Conservation (phyloP, 1,140 invertebrate genomes). For the Schmidtea mediterranea region DNA sequence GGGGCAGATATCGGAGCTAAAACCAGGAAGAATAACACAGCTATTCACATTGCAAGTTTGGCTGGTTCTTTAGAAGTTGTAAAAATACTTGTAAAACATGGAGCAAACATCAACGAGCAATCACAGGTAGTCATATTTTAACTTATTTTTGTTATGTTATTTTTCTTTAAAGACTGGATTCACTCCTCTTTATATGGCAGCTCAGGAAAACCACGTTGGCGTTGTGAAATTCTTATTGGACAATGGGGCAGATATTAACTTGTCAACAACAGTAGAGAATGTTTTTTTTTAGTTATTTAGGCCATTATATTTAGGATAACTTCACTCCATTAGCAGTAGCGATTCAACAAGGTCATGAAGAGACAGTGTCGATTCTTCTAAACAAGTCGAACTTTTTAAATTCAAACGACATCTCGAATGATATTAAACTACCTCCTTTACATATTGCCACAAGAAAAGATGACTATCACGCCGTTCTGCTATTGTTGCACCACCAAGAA, state of each 20-base stretch:
- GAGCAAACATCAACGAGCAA: slow-evolving; percentile 84
- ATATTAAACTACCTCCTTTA: slow-evolving; percentile 18
- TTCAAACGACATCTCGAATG: slow-evolving; percentile 36
- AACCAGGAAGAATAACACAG: slow-evolving; percentile 68
- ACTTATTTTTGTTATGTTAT: slow-evolving; percentile 25
- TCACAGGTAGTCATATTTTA: slow-evolving; percentile 14
- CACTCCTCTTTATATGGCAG: slow-evolving; percentile 91
- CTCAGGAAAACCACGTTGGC: slow-evolving; percentile 86
- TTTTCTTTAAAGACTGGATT: slow-evolving; percentile 58
- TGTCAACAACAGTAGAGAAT: background rate
- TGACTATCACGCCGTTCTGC: slow-evolving; percentile 75
- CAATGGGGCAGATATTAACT: slow-evolving; percentile 50
- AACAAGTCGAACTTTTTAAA: slow-evolving; percentile 15
- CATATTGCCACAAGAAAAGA: slow-evolving; percentile 97
- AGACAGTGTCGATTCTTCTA: slow-evolving; percentile 56
- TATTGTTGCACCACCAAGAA: slow-evolving; percentile 22
- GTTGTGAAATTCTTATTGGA: slow-evolving; percentile 65
- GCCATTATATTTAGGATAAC: slow-evolving; percentile 39
- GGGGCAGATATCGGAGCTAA: slow-evolving; percentile 34
- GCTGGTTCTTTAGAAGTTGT: slow-evolving; percentile 88
- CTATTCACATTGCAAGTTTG: slow-evolving; percentile 84
- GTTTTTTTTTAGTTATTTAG: background rate
- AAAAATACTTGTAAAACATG: slow-evolving; percentile 62
- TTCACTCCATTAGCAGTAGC: slow-evolving; percentile 69
- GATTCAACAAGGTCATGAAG: slow-evolving; percentile 73